phyloP scores from a whole-genome alignment of 2,888 invertebrate genomes.

The Drosophila merina region DNA sequence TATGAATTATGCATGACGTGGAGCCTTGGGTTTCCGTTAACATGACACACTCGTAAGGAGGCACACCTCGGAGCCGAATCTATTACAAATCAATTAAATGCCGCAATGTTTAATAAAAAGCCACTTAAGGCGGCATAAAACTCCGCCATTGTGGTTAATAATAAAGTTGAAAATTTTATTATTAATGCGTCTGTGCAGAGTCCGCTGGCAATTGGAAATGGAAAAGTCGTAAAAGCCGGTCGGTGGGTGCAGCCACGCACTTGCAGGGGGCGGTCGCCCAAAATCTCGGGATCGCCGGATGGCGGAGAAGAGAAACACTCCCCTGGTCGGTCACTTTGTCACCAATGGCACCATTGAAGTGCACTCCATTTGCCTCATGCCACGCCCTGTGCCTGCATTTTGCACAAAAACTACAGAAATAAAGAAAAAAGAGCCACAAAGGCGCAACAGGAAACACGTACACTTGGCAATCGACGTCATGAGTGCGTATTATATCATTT shows the following conservation, averaged over 20 bases:
- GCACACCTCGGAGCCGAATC: slow-evolving; percentile 42
- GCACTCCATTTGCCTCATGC: slow-evolving; percentile 53
- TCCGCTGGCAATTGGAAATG: slow-evolving; percentile 23
- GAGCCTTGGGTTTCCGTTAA: slow-evolving; percentile 72
- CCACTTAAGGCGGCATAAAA: slow-evolving; percentile 65
- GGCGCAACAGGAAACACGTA: slow-evolving; percentile 72
- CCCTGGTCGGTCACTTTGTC: slow-evolving; percentile 50
- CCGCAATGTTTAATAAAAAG: slow-evolving; percentile 71
- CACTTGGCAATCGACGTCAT: slow-evolving; percentile 57
- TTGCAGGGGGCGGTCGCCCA: slow-evolving; percentile 22
- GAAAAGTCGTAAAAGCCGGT: not conserved
- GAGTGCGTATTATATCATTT: slow-evolving; percentile 73
- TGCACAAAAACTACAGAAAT: slow-evolving; percentile 26
- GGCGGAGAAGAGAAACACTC: slow-evolving; percentile 36
- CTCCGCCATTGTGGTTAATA: slow-evolving; percentile 62
- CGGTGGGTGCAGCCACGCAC: slow-evolving; percentile 62
- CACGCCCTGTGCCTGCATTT: slow-evolving; percentile 50
- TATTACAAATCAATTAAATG: slow-evolving; percentile 79
- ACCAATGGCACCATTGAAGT: slow-evolving; percentile 44
- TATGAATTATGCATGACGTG: slow-evolving; percentile 75
- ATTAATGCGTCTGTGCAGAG: slow-evolving; percentile 54
- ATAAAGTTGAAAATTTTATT: slow-evolving; percentile 53
- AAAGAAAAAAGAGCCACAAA: slow-evolving; percentile 12
- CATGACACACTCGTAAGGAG: slow-evolving; percentile 54
- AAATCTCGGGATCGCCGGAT: slow-evolving; percentile 9